A percentile compares a stretch with the other conserved stretches of the same genome.
These are phyloP conservation scores for Eupleurogrammus muticus DNA, from an alignment of 2,797 vertebrate species.

Conservation along the genomic window DNA sequence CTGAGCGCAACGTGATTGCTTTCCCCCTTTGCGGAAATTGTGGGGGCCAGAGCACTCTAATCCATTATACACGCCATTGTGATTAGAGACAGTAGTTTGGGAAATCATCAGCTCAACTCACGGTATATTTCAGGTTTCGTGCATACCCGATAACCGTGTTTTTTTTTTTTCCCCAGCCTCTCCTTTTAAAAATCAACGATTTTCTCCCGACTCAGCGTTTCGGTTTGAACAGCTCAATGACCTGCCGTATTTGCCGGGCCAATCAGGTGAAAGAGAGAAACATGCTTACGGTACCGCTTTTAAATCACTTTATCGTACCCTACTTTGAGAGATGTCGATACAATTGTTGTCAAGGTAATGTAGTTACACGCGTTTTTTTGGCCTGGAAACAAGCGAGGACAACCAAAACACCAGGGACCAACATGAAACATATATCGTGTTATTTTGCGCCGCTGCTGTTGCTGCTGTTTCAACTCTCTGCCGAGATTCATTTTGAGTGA, in stretches of 20 bases:
- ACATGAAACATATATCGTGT: conserved; percentile 1
- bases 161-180: conserved; percentile 22
- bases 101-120: conserved; percentile 4
- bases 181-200: conserved; percentile 26
- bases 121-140: conserved; percentile 14
- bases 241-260: conserved; percentile 75
- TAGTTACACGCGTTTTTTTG: conserved; percentile 71
- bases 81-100: conserved; percentile 24
- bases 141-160: conserved; percentile 11
- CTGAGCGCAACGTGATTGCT: conserved; percentile 10
- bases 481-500: background rate
- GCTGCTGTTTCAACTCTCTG: conserved; percentile 16
- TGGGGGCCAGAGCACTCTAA: background rate
- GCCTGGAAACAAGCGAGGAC: conserved; percentile 49
- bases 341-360: conserved; percentile 83
- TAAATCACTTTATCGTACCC: conserved; percentile 82
- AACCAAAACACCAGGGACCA: background rate
- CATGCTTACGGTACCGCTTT: conserved; percentile 83
- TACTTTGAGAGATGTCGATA: conserved; percentile 80
- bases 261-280: conserved; percentile 74
- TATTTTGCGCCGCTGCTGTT: conserved; percentile 18
- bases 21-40: background rate
- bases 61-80: conserved; percentile 17
- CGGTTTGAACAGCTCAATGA: conserved; percentile 71
- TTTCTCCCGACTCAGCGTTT: conserved; percentile 73